These are phyloP conservation scores for Mylabris sibirica DNA, from an alignment of 2,888 invertebrate species.

Conservation along the genomic window DNA sequence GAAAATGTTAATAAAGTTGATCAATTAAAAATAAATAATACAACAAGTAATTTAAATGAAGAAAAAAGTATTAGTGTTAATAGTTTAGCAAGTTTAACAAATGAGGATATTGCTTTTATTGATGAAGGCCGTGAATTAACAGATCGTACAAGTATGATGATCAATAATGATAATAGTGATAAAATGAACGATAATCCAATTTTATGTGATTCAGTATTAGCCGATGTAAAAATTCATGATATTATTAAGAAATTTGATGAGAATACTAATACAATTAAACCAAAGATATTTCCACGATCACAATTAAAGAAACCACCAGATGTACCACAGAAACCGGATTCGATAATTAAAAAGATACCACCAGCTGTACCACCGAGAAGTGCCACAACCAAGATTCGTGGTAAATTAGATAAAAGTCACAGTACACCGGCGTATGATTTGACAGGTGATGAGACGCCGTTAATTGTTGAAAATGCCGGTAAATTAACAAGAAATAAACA, in stretches of 20 bases:
- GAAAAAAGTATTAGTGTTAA: conserved; percentile 58
- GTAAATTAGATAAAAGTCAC: conserved; percentile 78
- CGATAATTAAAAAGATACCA: conserved; percentile 49
- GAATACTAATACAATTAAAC: conserved; percentile 44
- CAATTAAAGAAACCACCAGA: conserved; percentile 53
- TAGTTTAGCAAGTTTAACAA: conserved; percentile 56
- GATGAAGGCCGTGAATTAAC: conserved; percentile 59
- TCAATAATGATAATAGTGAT: conserved; percentile 43
- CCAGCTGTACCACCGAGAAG: conserved; percentile 55
- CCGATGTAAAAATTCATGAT: conserved; percentile 57
- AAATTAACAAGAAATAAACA: conserved; percentile 15
- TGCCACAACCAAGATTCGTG: conserved; percentile 57
- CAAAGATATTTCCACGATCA: conserved; percentile 51
- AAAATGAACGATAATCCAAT: conserved; percentile 15
- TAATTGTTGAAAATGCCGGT: conserved; percentile 27
- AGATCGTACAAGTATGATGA: conserved; percentile 59
- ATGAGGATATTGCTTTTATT: conserved; percentile 58
- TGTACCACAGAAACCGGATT: conserved; percentile 52
- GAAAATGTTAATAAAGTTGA: conserved; percentile 38
- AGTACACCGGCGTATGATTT: conserved; percentile 83
- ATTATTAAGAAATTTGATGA: conserved; percentile 60
- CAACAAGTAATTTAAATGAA: conserved; percentile 49
- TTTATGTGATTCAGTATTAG: conserved; percentile 50
- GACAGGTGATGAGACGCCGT: conserved; percentile 44
- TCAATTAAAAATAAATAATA: conserved; percentile 16